Conservation (phyloP, 2,113 vertebrate genomes). For the Mormyrus iriodes region DNA sequence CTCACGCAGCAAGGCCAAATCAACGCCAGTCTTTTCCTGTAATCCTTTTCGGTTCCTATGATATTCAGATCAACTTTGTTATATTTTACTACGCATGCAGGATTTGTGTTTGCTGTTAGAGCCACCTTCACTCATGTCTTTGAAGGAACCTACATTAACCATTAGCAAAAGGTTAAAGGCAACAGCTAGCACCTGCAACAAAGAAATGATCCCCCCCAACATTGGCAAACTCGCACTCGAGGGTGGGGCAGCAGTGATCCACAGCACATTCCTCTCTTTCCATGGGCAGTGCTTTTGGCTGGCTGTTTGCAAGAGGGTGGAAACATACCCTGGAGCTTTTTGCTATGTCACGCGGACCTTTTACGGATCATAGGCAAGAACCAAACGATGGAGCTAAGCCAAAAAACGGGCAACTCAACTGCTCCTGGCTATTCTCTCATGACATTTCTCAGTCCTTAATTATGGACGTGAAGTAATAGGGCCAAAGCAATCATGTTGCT, state of each 20-base stretch:
- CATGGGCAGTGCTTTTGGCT: not conserved
- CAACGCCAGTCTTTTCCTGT: not conserved
- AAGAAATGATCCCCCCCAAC: not conserved
- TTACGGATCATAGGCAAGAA: not conserved
- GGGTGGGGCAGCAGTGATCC: not conserved
- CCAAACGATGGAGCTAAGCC: not conserved
- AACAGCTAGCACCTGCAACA: not conserved
- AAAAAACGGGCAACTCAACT: not conserved
- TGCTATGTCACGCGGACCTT: not conserved
- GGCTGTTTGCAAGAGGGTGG: not conserved
- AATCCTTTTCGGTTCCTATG: not conserved
- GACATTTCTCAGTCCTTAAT: not conserved
- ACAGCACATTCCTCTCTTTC: not conserved
- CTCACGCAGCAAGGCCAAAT: not conserved
- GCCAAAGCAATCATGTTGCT: not conserved
- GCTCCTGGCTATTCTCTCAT: not conserved
- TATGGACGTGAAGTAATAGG: not conserved
- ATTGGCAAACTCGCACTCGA: not conserved
- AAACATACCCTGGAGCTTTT: not conserved
- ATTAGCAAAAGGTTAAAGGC: not conserved
- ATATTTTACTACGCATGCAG: not conserved
- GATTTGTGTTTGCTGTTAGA: not conserved
- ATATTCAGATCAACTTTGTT: not conserved
- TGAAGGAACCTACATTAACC: not conserved
- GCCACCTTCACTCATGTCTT: no score